Conservation (phyloP, 2,888 invertebrate genomes). For the Tachina grossa region DNA sequence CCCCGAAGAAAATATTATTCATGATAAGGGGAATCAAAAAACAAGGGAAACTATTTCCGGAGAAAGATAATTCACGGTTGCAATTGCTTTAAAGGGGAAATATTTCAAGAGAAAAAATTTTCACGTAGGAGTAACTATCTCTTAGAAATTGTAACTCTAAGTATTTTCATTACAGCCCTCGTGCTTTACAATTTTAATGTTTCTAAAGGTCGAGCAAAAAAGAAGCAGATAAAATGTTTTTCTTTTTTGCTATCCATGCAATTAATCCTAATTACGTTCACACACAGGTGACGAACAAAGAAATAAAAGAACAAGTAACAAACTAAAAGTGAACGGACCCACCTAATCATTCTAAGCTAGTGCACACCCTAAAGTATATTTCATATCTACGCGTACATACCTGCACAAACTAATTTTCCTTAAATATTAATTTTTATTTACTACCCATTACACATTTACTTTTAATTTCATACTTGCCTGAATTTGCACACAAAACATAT, state of each 20-base stretch:
- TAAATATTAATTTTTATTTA: neutral
- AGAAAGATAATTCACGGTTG: no score
- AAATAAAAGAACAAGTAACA: conserved; percentile 29
- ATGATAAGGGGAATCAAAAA: no score
- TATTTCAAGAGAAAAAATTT: no score
- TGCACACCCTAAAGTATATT: conserved; percentile 53
- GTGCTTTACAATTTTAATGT: neutral
- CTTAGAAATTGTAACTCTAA: neutral
- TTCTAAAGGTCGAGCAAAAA: conserved; percentile 11
- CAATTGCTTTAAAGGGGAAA: no score
- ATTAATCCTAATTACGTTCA: conserved; percentile 63
- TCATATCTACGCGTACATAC: neutral
- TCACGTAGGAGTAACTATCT: no score
- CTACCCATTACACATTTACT: neutral
- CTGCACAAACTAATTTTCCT: neutral
- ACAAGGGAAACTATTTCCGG: no score
- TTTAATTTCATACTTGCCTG: conserved; percentile 13
- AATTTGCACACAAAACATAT: conserved; percentile 3
- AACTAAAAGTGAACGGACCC: neutral
- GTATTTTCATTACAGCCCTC: neutral
- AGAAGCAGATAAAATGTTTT: neutral
- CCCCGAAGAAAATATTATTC: no score
- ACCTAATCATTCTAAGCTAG: neutral
- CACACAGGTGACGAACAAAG: conserved; percentile 34
- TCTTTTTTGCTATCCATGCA: conserved; percentile 42